Evolutionary conservation across 2,888 invertebrate species (phyloP).

Genomic region (Nomada ferruginata): DNA sequence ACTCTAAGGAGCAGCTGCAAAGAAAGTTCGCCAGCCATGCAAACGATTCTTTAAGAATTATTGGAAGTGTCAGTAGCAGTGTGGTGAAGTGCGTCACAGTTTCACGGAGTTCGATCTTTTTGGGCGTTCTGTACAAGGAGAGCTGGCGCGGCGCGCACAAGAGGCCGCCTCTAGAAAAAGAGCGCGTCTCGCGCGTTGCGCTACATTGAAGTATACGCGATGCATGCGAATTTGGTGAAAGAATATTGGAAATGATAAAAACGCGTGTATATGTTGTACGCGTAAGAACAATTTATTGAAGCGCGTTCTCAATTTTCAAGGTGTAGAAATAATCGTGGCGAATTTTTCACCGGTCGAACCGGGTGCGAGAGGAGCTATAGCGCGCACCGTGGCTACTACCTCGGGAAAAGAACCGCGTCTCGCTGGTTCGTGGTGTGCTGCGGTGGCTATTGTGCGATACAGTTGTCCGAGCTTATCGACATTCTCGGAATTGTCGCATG

Average conservation of each 20-base stretch:
- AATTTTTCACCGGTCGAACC: constrained; percentile 41
- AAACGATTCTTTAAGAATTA: constrained; percentile 63
- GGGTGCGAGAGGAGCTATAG: constrained; percentile 40
- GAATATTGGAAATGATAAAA: constrained; percentile 31
- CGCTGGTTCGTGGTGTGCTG: constrained; percentile 46
- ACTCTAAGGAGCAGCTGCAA: constrained; percentile 29
- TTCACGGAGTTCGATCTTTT: constrained; percentile 68
- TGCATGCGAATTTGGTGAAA: constrained; percentile 21
- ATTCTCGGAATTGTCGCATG: constrained; percentile 41
- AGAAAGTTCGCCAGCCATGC: constrained; percentile 16
- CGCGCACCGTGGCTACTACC: constrained; percentile 57
- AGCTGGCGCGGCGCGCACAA: constrained; percentile 63
- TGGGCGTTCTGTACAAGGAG: constrained; percentile 60
- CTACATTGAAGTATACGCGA: constrained; percentile 46
- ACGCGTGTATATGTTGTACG: background rate
- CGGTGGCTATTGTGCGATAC: constrained; percentile 46
- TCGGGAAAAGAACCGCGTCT: constrained; percentile 60
- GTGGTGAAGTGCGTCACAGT: constrained; percentile 63
- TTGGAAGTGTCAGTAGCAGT: constrained; percentile 34
- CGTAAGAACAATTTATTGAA: background rate
- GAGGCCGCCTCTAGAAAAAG: constrained; percentile 68
- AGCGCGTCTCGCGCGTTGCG: constrained; percentile 69
- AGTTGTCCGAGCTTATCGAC: constrained; percentile 58
- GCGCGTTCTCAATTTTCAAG: constrained; percentile 4
- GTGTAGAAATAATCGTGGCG: background rate